phyloP scores from a whole-genome alignment of 2,888 invertebrate species.

The Branchipolynoe longqiensis region DNA sequence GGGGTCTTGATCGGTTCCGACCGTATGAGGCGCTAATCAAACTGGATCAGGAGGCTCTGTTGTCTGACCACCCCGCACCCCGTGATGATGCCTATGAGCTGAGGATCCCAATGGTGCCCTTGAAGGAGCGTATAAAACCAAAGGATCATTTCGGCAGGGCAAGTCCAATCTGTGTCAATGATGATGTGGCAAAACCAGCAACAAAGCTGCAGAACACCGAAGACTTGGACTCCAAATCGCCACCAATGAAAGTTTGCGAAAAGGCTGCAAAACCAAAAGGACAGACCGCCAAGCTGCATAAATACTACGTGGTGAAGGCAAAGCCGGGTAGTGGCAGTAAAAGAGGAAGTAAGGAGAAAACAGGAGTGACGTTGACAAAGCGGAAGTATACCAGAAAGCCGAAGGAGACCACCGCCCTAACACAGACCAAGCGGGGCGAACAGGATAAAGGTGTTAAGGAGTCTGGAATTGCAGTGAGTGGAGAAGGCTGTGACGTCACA shows the following conservation, averaged over 20 bases:
- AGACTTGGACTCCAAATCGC: neutral
- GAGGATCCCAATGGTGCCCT: conserved; percentile 12
- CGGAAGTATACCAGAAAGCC: neutral
- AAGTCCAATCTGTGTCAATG: conserved; percentile 2
- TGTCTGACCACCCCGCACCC: neutral
- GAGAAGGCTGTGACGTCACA: too few species aligned
- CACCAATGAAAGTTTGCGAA: neutral
- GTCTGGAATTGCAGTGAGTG: too few species aligned
- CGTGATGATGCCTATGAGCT: neutral
- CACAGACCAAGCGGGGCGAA: neutral
- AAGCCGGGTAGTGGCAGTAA: neutral
- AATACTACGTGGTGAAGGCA: conserved; percentile 27
- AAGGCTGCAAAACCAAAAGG: conserved; percentile 2
- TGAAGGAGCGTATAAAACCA: conserved; percentile 24
- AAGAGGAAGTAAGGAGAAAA: neutral
- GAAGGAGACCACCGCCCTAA: neutral
- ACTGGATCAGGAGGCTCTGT: neutral
- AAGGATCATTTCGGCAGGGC: conserved; percentile 50
- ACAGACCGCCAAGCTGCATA: conserved; percentile 26
- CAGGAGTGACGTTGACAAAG: neutral
- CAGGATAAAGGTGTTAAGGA: too few species aligned
- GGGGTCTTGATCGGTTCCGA: neutral
- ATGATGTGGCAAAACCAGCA: neutral
- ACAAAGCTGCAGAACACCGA: neutral
- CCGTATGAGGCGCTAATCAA: conserved; percentile 5